A percentile compares a stretch with the other conserved stretches of the same genome.
phyloP scores from a whole-genome alignment of 2,797 vertebrate species.

The Poeciliopsis turneri region DNA sequence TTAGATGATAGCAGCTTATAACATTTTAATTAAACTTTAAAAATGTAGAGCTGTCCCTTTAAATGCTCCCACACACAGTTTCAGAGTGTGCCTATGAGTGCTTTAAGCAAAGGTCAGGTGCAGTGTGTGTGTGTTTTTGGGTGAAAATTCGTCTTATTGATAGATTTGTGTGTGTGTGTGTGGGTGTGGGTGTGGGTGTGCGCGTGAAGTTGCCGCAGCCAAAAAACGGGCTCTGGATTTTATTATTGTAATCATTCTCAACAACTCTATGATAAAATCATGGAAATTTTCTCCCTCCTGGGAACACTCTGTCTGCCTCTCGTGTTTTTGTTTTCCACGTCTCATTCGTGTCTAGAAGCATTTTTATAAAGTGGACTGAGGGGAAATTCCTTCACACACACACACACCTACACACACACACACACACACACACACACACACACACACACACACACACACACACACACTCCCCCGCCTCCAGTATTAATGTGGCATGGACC shows the following conservation, averaged over 20 bases:
- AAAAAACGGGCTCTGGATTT: slow-evolving; percentile 29
- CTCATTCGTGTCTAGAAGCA: slow-evolving; percentile 47
- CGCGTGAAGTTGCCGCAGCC: slow-evolving; percentile 15
- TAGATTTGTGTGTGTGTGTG: not conserved
- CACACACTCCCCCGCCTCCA: slow-evolving; percentile 7
- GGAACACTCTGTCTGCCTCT: slow-evolving; percentile 21
- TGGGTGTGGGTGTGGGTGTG: no score
- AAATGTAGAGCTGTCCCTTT: not conserved
- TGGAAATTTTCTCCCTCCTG: slow-evolving; percentile 20
- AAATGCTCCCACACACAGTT: not conserved
- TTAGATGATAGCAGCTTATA: not conserved
- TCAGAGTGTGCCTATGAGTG: not conserved
- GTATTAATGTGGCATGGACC: slow-evolving; percentile 63
- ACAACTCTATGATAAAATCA: slow-evolving; percentile 33
- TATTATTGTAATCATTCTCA: slow-evolving; percentile 41
- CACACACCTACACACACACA: no score
- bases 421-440: not conserved
- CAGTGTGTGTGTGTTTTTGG: not conserved
- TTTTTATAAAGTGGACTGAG: slow-evolving; percentile 58
- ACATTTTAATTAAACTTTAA: not conserved
- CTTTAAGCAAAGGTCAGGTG: not conserved
- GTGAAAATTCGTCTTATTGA: not conserved
- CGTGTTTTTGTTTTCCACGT: slow-evolving; percentile 47
- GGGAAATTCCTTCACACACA: slow-evolving; percentile 53
- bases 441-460: not conserved